Conservation (phyloP, 2,888 invertebrate species). For the Sarcophaga subvicina region DNA sequence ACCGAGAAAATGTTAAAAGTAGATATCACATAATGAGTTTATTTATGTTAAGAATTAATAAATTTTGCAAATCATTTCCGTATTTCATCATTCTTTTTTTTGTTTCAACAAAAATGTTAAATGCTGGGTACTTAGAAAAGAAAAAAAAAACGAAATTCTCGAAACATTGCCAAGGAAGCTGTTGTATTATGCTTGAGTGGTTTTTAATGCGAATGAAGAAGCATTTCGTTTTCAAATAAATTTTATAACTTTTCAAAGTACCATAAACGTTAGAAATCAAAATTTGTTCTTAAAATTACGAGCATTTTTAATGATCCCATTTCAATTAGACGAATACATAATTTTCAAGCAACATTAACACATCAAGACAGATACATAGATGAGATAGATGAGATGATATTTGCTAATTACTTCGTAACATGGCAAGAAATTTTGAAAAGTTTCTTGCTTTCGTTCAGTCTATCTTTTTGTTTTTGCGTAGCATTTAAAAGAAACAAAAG, state of each 20-base stretch:
- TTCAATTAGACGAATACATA: background rate
- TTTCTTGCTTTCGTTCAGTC: background rate
- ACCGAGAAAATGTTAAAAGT: no score
- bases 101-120: no score
- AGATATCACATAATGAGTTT: no score
- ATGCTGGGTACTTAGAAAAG: no score
- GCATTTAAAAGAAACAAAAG: background rate
- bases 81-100: no score
- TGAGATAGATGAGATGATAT: background rate
- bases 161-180: no score
- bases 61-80: no score
- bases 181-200: background rate
- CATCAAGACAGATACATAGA: background rate
- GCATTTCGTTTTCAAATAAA: background rate
- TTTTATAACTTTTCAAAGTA: slow-evolving; percentile 12
- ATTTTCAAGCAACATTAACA: slow-evolving; percentile 15
- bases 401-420: slow-evolving; percentile 26
- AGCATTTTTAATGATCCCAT: slow-evolving; percentile 21
- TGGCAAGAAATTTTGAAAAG: background rate
- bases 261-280: slow-evolving; percentile 1
- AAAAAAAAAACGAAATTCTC: no score
- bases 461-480: background rate
- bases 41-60: no score
- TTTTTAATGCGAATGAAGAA: background rate
- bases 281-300: background rate